phyloP scores from a whole-genome alignment of 2,797 vertebrate species.

The Hirundo rustica region DNA sequence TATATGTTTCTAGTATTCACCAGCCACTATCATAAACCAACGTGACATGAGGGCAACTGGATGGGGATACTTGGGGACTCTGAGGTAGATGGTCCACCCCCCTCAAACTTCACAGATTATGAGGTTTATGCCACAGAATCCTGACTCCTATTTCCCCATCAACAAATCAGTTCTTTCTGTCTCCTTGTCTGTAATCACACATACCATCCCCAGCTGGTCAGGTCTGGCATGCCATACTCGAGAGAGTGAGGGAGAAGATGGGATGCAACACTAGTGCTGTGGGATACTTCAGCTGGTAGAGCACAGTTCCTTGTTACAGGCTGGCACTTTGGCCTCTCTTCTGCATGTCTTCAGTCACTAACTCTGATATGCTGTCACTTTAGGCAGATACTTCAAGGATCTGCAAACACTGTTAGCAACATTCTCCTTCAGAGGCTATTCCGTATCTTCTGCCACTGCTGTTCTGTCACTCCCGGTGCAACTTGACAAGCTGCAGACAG shows the following conservation, averaged over 20 bases:
- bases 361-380: not conserved
- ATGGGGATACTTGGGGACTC: not conserved
- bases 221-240: not conserved
- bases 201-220: not conserved
- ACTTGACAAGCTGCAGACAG: not conserved
- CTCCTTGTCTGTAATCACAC: not conserved
- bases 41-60: not conserved
- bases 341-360: not conserved
- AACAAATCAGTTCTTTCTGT: not conserved
- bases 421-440: not conserved
- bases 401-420: not conserved
- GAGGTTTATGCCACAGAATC: not conserved
- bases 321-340: not conserved
- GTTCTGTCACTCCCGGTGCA: not conserved
- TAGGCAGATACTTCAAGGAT: not conserved
- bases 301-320: not conserved
- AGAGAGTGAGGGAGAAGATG: not conserved
- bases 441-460: not conserved
- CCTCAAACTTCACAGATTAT: not conserved
- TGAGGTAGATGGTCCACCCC: accelerated
- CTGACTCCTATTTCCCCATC: not conserved
- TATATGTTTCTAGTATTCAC: not conserved
- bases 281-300: not conserved
- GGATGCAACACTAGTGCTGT: not conserved
- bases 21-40: not conserved